Evolutionary conservation across 2,888 invertebrate species (phyloP), one percentile per base, ranked within the genome.

Genomic region (Arrhopalites spinosus): DNA sequence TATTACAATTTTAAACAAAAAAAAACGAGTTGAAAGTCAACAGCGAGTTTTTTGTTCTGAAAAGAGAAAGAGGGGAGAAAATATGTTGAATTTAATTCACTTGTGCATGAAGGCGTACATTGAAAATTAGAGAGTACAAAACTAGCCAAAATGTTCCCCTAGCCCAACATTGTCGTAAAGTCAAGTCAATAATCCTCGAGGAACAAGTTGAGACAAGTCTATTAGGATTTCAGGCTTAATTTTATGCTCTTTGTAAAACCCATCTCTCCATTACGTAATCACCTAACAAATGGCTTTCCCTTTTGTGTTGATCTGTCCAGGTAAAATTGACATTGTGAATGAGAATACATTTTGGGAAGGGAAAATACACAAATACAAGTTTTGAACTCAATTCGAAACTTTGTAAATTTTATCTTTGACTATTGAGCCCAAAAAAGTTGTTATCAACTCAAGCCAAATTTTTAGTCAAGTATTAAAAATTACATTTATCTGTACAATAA

Each of bases 131-230:
- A 45, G 45, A n/a, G n/a, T n/a, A n/a, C n/a, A n/a, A n/a, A n/a
- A n/a, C n/a, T n/a, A n/a, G n/a, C n/a, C n/a, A n/a, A n/a, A n/a
- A n/a, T n/a, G n/a, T n/a, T n/a, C n/a, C n/a, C n/a, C n/a, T n/a
- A n/a, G n/a, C n/a, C n/a, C 59, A 53, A 30, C 50, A 2, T 11
- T 20, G 1, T 29, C 59, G 29, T 30, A 17, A 13, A 17, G 30
- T n/a, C 53, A 7, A 36, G 5, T 45, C 36, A 11, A 36, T 36
- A 36, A 36, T 36, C 36, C 36, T 36, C 5, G n/a, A 43, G 71
- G 59, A 71, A 71, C 71, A 71, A 71, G 71, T 71, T 71, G 53
- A 59, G 56, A 23, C 59, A 71, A 59, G 59, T 59, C 56, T 47
- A 71, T 56, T 71, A 43, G 71, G 71, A 59, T 71, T 59, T 71